phyloP scores from a whole-genome alignment of 2,113 vertebrate genomes.

The Barnardius zonarius region DNA sequence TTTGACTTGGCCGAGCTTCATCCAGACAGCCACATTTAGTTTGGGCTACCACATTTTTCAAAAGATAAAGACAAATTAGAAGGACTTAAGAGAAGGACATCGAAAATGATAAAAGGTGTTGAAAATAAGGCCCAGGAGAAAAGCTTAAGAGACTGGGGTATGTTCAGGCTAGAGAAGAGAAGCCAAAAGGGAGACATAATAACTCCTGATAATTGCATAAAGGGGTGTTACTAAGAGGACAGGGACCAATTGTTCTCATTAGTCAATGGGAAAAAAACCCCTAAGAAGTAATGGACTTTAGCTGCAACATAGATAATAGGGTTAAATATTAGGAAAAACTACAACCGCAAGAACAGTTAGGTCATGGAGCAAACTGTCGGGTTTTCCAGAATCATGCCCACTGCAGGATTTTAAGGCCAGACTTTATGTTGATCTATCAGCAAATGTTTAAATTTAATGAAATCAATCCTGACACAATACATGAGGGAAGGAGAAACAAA shows the following conservation, averaged over 20 bases:
- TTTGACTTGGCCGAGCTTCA: not conserved
- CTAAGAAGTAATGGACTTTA: constrained; percentile 32
- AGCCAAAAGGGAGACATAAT: constrained; percentile 49
- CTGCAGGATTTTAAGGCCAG: not conserved
- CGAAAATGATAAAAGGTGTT: constrained; percentile 48
- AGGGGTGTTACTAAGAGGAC: constrained; percentile 40
- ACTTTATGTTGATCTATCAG: not conserved
- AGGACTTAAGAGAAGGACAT: constrained; percentile 30
- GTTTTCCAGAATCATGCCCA: not conserved
- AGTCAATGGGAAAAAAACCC: constrained; percentile 48
- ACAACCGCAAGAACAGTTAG: not conserved
- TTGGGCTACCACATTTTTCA: constrained; percentile 29
- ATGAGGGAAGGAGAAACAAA: not conserved
- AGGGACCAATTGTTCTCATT: constrained; percentile 54
- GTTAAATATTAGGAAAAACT: constrained; percentile 39
- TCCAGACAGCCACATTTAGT: not conserved
- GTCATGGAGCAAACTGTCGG: not conserved
- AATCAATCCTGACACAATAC: not conserved
- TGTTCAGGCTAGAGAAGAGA: constrained; percentile 43
- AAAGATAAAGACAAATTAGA: constrained; percentile 37
- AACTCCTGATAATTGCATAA: constrained; percentile 37
- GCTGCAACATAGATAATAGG: not conserved
- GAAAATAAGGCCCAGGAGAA: constrained; percentile 59
- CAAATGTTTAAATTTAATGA: constrained; percentile 1
- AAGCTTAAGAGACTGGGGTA: constrained; percentile 50